A percentile compares a stretch with the other conserved stretches of the same genome.
Conservation (phyloP, 2,888 invertebrate genomes). For the Eupeodes luniger region DNA sequence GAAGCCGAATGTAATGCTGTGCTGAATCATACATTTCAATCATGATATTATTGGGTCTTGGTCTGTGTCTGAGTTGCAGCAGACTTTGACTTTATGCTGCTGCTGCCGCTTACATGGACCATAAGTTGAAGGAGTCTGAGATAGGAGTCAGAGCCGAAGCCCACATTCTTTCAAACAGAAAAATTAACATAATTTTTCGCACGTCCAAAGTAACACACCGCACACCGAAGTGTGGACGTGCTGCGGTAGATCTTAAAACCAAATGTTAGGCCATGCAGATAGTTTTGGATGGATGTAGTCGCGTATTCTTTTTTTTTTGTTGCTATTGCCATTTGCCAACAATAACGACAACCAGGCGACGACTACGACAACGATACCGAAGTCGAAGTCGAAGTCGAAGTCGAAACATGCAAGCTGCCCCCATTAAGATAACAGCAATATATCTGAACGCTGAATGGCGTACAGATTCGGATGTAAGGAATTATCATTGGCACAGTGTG, state of each 20-base stretch:
- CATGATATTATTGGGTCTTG: constrained; percentile 37
- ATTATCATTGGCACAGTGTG: constrained; percentile 62
- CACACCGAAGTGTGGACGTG: constrained; percentile 23
- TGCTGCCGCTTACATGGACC: constrained; percentile 16
- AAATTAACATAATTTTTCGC: constrained; percentile 73
- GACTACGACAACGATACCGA: constrained; percentile 27
- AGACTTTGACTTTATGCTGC: not conserved
- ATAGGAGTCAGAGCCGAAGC: constrained; percentile 21
- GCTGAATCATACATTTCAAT: constrained; percentile 69
- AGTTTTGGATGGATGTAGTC: constrained; percentile 6
- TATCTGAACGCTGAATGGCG: constrained; percentile 55
- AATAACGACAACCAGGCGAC: not conserved
- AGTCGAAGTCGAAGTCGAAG: constrained; percentile 12
- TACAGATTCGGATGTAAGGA: constrained; percentile 55
- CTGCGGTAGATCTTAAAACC: constrained; percentile 27
- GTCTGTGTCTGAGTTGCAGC: constrained; percentile 11
- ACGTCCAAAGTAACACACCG: constrained; percentile 40
- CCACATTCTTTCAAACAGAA: constrained; percentile 64
- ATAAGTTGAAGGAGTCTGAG: not conserved
- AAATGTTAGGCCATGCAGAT: constrained; percentile 14
- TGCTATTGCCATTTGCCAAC: too few species aligned
- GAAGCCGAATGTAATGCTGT: not conserved
- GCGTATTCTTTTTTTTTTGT: not conserved
- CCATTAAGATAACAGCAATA: constrained; percentile 71
- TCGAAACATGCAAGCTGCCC: constrained; percentile 52